Evolutionary conservation across 2,888 invertebrate species (phyloP).

Genomic region (Ectemnius cavifrons): DNA sequence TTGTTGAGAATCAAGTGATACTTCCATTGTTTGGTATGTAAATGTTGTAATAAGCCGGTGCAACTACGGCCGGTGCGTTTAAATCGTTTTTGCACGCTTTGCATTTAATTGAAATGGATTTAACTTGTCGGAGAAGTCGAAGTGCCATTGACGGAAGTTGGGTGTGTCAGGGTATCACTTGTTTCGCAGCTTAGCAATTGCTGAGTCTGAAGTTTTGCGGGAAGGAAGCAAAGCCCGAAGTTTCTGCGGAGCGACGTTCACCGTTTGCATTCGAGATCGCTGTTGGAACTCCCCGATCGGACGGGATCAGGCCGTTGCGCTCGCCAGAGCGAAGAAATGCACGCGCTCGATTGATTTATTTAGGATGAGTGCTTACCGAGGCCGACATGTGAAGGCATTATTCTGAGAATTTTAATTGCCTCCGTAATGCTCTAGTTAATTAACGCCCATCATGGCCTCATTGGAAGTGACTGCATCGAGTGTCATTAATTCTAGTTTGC

Average conservation of each 20-base stretch:
- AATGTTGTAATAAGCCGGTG: no score
- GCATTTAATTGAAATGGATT: slow-evolving; percentile 27
- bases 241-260: slow-evolving; percentile 5
- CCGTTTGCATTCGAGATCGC: slow-evolving; percentile 7
- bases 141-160: no score
- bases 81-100: neutral
- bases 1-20: no score
- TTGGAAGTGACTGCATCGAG: no score
- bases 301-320: slow-evolving; percentile 57
- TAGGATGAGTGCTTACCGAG: slow-evolving; percentile 55
- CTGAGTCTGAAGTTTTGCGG: no score
- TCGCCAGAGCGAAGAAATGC: slow-evolving; percentile 65
- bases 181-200: no score
- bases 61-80: slow-evolving; percentile 27
- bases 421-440: slow-evolving; percentile 36
- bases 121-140: no score
- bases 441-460: neutral
- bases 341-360: slow-evolving; percentile 66
- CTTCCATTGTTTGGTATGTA: no score
- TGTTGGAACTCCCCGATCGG: slow-evolving; percentile 34
- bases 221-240: no score
- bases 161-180: no score
- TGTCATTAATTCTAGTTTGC: no score
- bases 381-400: slow-evolving; percentile 40
- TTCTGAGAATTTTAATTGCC: slow-evolving; percentile 58